Evolutionary conservation across 2,113 vertebrate genomes (phyloP), one percentile per base, ranked within the genome.

Genomic region (Phyllopteryx taeniolatus): DNA sequence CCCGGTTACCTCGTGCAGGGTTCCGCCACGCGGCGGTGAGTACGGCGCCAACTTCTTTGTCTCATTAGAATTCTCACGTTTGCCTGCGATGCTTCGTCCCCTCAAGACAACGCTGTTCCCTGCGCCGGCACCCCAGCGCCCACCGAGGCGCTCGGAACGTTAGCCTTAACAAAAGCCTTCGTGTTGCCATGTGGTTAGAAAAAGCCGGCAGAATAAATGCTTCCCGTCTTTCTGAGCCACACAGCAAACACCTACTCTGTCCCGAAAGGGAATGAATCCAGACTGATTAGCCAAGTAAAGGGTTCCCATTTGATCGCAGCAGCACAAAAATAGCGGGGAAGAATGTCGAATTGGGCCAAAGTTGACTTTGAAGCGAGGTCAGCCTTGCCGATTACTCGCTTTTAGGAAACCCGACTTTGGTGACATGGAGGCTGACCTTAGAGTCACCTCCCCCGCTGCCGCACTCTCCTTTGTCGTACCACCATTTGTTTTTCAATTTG

Each of bases 401-500:
- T 88, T 95, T 97, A 95, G 87, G 93, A 90, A 96, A 96, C 95
- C 95, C 95, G 94, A 94, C 91, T 95, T 89, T 95, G 96, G 95
- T 96, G 96, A 96, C 95, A 96, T 96, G 91, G 96, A 97, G 95
- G 96, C 97, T 99, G 96, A 99, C 98, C 98, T 99, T 99, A 86
- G 96, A 98, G 96, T 99, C 98, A 95, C 98, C 98, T 95, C 96
- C 96, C 95, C 97, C 96, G 97, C 97, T 99, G 97, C 96, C 96
- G 91, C 98, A 99, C 90, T 99, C 98, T 94, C 98, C 97, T 94
- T 98, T 99, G 96, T 99, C 98, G 97, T 99, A 99, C 96, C 98
- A 99, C 98, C 98, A 99, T 98, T 99, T 99, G 96, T 99, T 99
- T 99, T 99, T 99, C 96, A 99, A 98, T 98, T 99, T 99, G 97